Conservation (phyloP, 2,797 vertebrate genomes). For the Xenops minutus region DNA sequence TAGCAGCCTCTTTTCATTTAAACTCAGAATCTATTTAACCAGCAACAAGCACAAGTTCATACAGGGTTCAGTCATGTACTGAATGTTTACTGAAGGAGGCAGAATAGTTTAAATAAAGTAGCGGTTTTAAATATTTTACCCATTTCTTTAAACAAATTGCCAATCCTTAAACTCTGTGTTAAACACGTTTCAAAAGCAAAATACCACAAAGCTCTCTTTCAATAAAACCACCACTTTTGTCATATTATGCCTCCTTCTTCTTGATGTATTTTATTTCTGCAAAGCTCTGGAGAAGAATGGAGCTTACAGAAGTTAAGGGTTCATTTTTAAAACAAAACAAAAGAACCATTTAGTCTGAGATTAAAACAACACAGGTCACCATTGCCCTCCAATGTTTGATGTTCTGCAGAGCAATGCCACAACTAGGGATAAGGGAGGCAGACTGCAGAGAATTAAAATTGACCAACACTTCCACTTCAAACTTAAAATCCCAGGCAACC, state of each 20-base stretch:
- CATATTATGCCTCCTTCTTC: conserved; percentile 17
- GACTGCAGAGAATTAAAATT: not conserved
- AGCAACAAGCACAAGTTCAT: conserved; percentile 82
- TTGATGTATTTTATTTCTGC: conserved; percentile 50
- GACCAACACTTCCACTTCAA: not conserved
- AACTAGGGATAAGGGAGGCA: not conserved
- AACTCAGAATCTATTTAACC: conserved; percentile 78
- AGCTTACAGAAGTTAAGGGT: conserved; percentile 58
- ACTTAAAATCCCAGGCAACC: not conserved
- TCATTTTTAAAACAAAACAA: conserved; percentile 50
- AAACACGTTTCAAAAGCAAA: conserved; percentile 77
- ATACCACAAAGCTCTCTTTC: conserved; percentile 70
- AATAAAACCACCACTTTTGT: conserved; percentile 63
- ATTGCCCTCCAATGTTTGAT: not conserved
- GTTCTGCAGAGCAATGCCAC: not conserved
- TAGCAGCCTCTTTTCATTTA: conserved; percentile 74
- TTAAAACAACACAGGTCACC: conserved; percentile 51
- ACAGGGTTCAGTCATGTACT: conserved; percentile 83
- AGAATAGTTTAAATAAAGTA: conserved; percentile 83
- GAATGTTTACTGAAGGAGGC: conserved; percentile 82
- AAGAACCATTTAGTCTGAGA: conserved; percentile 45
- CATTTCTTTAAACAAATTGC: conserved; percentile 83
- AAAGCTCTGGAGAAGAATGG: conserved; percentile 47
- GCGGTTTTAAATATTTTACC: conserved; percentile 82
- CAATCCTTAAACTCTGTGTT: conserved; percentile 75